Evolutionary conservation across 2,888 invertebrate species (phyloP).

Genomic region (Apoda limacodes): DNA sequence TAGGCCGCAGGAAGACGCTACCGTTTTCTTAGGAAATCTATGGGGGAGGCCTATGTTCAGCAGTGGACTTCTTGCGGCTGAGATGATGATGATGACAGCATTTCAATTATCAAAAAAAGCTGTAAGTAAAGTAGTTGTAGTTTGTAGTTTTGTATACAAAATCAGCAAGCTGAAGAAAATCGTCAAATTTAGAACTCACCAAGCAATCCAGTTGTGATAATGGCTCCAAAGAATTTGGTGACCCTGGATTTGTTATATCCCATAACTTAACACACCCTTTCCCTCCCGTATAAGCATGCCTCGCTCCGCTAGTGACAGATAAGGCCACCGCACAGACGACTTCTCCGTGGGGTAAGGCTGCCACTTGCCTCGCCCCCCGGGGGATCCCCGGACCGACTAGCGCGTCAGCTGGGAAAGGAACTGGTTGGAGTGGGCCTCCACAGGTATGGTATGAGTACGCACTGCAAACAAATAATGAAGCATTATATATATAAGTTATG

Average conservation of each 20-base stretch:
- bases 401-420: slow-evolving; percentile 95
- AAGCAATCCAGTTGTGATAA: slow-evolving; percentile 92
- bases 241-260: slow-evolving; percentile 91
- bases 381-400: slow-evolving; percentile 94
- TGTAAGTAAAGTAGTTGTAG: too few species aligned
- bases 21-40: too few species aligned
- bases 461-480: too few species aligned
- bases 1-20: too few species aligned
- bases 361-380: slow-evolving; percentile 88
- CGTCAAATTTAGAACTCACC: too few species aligned
- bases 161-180: too few species aligned
- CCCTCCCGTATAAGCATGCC: slow-evolving; percentile 97
- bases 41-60: too few species aligned
- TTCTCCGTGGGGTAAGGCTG: slow-evolving; percentile 94
- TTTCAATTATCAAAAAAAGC: too few species aligned
- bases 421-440: slow-evolving; percentile 89
- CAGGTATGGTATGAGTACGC: slow-evolving; percentile 97
- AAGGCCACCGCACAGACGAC: slow-evolving; percentile 97
- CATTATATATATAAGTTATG: neutral
- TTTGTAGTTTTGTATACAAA: too few species aligned
- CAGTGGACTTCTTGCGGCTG: too few species aligned
- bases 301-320: slow-evolving; percentile 66
- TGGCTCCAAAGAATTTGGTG: slow-evolving; percentile 88
- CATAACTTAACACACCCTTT: slow-evolving; percentile 98
- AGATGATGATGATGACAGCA: neutral